Evolutionary conservation across 2,888 invertebrate genomes (phyloP).

Genomic region (Allacma fusca): DNA sequence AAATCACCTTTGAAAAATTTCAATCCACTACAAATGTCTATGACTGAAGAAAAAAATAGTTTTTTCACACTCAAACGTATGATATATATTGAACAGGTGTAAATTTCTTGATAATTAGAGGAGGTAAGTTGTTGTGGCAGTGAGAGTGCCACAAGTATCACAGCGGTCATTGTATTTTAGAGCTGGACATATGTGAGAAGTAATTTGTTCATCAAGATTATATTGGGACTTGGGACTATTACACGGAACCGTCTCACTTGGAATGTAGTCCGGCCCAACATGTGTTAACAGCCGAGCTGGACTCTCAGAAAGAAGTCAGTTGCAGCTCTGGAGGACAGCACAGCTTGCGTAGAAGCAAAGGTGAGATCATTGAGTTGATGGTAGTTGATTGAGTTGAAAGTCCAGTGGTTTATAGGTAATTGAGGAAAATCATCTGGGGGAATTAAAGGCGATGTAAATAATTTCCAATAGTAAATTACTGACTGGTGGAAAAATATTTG

Average conservation of each 20-base stretch:
- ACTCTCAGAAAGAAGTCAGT: no score
- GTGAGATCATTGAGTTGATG: not conserved
- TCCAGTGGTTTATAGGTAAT: constrained; percentile 37
- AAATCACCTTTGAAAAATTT: not conserved
- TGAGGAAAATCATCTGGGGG: constrained; percentile 35
- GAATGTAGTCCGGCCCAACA: no score
- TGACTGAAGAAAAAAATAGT: not conserved
- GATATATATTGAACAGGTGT: not conserved
- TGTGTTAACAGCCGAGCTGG: no score
- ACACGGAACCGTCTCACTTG: no score
- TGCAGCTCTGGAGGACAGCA: no score
- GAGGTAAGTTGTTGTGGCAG: not conserved
- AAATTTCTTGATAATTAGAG: not conserved
- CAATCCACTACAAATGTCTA: not conserved
- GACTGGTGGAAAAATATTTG: constrained; percentile 40
- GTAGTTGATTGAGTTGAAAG: constrained; percentile 31
- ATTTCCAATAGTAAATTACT: constrained; percentile 37
- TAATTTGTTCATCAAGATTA: no score
- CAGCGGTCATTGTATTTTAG: no score
- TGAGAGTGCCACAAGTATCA: no score
- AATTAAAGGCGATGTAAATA: constrained; percentile 39
- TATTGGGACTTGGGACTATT: no score
- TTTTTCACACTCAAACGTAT: not conserved
- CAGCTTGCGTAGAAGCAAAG: not conserved
- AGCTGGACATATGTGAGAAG: no score